These are phyloP conservation scores for Danaus plexippus DNA, from an alignment of 1,140 invertebrate genomes.

Conservation along the genomic window DNA sequence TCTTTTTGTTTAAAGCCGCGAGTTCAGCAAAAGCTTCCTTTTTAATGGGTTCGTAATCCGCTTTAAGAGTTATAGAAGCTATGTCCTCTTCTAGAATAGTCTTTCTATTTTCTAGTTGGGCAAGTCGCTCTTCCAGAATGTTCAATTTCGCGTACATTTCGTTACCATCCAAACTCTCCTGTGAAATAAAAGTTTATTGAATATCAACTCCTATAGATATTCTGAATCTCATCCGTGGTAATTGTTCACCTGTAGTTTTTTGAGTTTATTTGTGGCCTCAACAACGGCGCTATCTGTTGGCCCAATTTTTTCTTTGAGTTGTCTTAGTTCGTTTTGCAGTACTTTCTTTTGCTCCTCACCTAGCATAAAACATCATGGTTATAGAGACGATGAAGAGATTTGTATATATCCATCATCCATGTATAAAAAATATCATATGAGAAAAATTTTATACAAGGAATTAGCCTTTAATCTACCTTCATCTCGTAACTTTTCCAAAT, in stretches of 20 bases:
- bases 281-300: constrained; percentile 26
- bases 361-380: constrained; percentile 14
- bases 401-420: too few species aligned
- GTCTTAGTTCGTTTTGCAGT: constrained; percentile 48
- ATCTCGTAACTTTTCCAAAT: constrained; percentile 64
- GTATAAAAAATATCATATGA: neutral
- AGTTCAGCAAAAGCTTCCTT: constrained; percentile 30
- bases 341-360: constrained; percentile 52
- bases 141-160: constrained; percentile 26
- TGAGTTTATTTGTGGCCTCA: constrained; percentile 27
- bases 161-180: constrained; percentile 22
- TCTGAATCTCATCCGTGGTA: neutral
- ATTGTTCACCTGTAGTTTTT: constrained; percentile 20
- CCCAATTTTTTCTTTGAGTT: constrained; percentile 25
- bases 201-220: neutral
- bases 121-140: constrained; percentile 19
- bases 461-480: constrained; percentile 36
- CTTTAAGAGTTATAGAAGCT: constrained; percentile 36
- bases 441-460: neutral
- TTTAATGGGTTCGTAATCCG: constrained; percentile 39
- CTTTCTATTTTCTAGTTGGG: constrained; percentile 29
- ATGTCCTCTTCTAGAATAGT: constrained; percentile 39
- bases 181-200: constrained; percentile 2
- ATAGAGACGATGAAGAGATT: too few species aligned
- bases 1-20: constrained; percentile 25